These are phyloP conservation scores for Pterostichus madidus DNA, from an alignment of 2,888 invertebrate species.

Conservation along the genomic window DNA sequence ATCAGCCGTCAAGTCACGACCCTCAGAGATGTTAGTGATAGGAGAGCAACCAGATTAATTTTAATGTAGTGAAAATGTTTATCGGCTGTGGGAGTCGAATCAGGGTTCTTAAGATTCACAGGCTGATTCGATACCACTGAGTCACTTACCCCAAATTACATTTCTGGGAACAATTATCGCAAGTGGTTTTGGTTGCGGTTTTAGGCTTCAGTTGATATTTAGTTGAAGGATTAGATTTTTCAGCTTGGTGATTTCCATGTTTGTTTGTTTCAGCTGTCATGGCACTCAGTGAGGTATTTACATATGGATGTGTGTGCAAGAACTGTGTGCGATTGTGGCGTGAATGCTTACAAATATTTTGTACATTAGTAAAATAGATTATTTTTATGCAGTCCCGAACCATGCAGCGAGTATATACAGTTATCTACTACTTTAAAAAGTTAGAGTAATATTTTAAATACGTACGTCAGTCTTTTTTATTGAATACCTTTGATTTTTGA, in stretches of 20 bases:
- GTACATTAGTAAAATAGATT: slow-evolving; percentile 66
- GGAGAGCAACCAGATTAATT: no score
- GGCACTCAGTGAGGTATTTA: slow-evolving; percentile 66
- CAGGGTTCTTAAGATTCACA: no score
- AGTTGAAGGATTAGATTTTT: neutral
- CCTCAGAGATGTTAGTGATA: no score
- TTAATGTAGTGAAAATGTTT: no score
- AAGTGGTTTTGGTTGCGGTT: no score
- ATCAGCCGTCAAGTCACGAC: no score
- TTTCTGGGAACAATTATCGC: neutral
- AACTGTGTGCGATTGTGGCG: slow-evolving; percentile 34
- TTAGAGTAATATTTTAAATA: slow-evolving; percentile 59
- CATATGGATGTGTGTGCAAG: slow-evolving; percentile 58
- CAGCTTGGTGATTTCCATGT: neutral
- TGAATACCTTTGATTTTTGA: slow-evolving; percentile 52
- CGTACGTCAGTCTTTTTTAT: slow-evolving; percentile 52
- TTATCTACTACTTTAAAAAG: slow-evolving; percentile 61
- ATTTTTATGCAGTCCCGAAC: slow-evolving; percentile 64
- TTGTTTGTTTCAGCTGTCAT: slow-evolving; percentile 63
- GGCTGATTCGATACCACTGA: no score
- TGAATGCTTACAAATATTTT: slow-evolving; percentile 61
- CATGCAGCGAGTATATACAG: slow-evolving; percentile 59
- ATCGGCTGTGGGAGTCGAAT: no score
- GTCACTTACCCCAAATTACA: no score
- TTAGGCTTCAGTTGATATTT: no score